Base-by-base conservation (phyloP, 2,797 vertebrate genomes). In the Cyclopterus lumpus region DNA sequence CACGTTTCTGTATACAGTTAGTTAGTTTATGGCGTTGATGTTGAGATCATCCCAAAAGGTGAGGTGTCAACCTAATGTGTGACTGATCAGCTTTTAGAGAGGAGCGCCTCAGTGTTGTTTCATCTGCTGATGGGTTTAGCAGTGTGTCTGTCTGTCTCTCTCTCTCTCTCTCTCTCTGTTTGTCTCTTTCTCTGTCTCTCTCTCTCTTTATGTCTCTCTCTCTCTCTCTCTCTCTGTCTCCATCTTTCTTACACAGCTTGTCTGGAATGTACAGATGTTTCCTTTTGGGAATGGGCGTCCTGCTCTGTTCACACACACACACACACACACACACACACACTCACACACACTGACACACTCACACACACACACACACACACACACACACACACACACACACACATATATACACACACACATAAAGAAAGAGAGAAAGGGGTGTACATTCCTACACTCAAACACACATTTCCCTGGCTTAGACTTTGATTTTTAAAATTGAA, bases 181-280 rank as follows among this genome's bases (percentile, higher is more conserved):
- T 94, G 93, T 42, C 36, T 89, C 55, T 61, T 32, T 60, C 49
- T 64, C 63, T 75, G 38, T 0, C 55, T 75, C 94, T 94, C 93
- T 94, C 93, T 48, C 36, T 90, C 59, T 62, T 32, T 60, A 49
- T 61, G 63, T 75, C 48, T 0, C 59, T 77, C 94, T 94, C 93
- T 46, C 48, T 48, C 61, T 53, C 36, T 59, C 38, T 67, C 61
- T 48, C 55, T 61, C 75, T 59, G 81, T 62, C 70, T 57, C 55
- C 92, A 89, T 93, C 93, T 92, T 93, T 87, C 94, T 97, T 97
- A 97, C 96, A 94, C 90, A 96, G 96, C 91, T 88, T 57, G 95
- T 96, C 96, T 97, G 97, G 97, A 97, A 98, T 97, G 97, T 96
- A 94, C 97, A 97, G 96, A 97, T 97, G 96, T 97, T 97, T 97